A percentile compares a stretch with the other conserved stretches of the same genome.
phyloP scores from a whole-genome alignment of 2,888 invertebrate genomes.

The Anthophora plumipes region DNA sequence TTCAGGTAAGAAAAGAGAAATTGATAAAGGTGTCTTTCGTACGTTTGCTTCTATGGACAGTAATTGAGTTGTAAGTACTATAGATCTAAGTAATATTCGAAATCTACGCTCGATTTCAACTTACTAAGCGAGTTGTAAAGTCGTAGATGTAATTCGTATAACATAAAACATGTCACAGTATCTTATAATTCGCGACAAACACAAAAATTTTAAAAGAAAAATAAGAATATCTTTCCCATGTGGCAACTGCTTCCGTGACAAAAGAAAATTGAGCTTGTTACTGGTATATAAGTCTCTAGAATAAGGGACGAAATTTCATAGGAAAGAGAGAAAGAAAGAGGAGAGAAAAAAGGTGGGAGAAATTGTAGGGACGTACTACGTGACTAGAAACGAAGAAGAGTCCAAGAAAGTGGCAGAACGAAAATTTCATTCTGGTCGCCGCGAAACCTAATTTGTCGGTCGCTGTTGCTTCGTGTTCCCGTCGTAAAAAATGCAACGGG shows the following conservation, averaged over 20 bases:
- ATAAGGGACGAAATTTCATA: neutral
- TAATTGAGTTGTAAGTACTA: neutral
- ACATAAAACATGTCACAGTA: too few relatives aligned
- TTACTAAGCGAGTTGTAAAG: too few relatives aligned
- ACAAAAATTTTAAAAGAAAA: neutral
- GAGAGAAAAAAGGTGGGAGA: neutral
- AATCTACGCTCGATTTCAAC: too few relatives aligned
- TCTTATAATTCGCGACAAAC: neutral
- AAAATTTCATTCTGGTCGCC: conserved; percentile 44
- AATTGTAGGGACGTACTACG: neutral
- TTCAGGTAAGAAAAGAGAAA: conserved; percentile 29
- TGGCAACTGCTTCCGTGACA: neutral
- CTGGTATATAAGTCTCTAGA: neutral
- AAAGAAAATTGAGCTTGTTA: neutral
- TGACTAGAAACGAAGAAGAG: conserved; percentile 4
- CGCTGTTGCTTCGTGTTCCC: conserved; percentile 30
- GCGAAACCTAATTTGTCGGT: conserved; percentile 63
- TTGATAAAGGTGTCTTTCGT: neutral
- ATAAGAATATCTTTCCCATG: neutral
- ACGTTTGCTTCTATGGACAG: conserved; percentile 7
- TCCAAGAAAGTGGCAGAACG: conserved; percentile 26
- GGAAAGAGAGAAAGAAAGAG: neutral
- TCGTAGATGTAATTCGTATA: too few relatives aligned
- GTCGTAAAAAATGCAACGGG: conserved; percentile 62
- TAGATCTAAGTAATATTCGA: too few relatives aligned